A percentile compares a stretch with the other conserved stretches of the same genome.
phyloP scores from a whole-genome alignment of 2,888 invertebrate species.

The Neoascia interrupta region DNA sequence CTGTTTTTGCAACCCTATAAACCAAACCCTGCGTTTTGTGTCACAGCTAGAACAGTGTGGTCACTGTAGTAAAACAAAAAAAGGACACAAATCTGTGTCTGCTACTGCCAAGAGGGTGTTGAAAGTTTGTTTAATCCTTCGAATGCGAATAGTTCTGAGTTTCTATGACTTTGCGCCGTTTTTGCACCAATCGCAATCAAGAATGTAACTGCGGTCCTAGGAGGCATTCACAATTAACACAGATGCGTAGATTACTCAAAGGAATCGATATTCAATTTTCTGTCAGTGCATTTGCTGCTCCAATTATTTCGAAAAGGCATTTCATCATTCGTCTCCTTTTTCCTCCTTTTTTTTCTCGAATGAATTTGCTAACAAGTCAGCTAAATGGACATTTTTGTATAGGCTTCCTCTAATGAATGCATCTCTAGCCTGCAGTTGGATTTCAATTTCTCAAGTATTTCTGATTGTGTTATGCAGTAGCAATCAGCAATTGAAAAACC shows the following conservation, averaged over 20 bases:
- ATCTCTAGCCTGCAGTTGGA: background rate
- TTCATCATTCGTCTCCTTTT: background rate
- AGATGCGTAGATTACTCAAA: constrained; percentile 58
- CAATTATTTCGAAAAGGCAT: constrained; percentile 25
- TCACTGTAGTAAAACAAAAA: background rate
- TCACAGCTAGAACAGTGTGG: background rate
- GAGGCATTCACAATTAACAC: constrained; percentile 13
- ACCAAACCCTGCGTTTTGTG: too few relatives aligned
- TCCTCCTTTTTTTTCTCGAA: background rate
- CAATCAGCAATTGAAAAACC: constrained; percentile 61
- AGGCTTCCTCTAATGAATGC: background rate
- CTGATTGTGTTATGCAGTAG: constrained; percentile 43
- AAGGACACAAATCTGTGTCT: too few relatives aligned
- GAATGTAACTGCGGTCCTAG: constrained; percentile 1
- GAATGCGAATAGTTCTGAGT: too few relatives aligned
- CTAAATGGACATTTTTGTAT: constrained; percentile 14
- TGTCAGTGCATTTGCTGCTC: constrained; percentile 30
- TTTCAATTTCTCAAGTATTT: constrained; percentile 52
- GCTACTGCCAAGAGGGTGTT: too few relatives aligned
- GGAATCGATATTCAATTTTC: constrained; percentile 42
- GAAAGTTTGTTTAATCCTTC: too few relatives aligned
- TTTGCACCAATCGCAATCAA: constrained; percentile 20
- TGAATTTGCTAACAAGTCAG: constrained; percentile 1
- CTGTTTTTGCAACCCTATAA: too few relatives aligned
- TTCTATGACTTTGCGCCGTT: background rate